Percentiles rank a stretch among this genome's conserved stretches.
Conservation (phyloP, 2,888 invertebrate genomes). For the Protonemura montana region DNA sequence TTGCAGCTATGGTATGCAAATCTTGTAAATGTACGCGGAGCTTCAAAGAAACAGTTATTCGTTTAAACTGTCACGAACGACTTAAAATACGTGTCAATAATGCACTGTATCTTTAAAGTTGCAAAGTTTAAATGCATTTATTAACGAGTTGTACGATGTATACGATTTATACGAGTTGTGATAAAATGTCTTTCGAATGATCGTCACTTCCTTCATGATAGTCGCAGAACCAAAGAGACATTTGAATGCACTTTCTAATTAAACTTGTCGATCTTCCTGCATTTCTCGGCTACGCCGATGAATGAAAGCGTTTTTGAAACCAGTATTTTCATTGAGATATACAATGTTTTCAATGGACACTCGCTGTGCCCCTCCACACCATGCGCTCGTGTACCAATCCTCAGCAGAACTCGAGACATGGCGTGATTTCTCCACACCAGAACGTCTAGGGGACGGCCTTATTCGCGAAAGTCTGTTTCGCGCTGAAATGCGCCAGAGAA, state of each 20-base stretch:
- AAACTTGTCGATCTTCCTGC: constrained; percentile 7
- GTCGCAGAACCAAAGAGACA: background rate
- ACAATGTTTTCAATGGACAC: background rate
- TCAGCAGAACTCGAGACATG: no score
- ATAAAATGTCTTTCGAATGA: background rate
- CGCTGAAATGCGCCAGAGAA: background rate
- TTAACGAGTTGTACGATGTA: background rate
- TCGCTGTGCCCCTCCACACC: background rate
- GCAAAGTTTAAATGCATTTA: background rate
- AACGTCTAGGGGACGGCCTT: background rate
- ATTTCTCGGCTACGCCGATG: background rate
- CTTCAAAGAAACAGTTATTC: background rate
- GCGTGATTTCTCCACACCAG: no score
- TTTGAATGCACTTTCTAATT: constrained; percentile 25
- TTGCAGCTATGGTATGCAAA: background rate
- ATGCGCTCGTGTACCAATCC: no score
- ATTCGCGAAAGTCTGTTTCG: background rate
- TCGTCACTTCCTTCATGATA: background rate
- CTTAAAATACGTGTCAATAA: background rate
- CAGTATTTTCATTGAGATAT: constrained; percentile 19
- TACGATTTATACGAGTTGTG: background rate
- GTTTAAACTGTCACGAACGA: background rate
- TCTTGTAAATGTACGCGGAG: background rate
- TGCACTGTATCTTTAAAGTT: background rate
- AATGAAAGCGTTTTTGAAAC: constrained; percentile 16